Conservation (phyloP, 92 coral and sea anemone genomes). For the Epizoanthus rinbou region DNA sequence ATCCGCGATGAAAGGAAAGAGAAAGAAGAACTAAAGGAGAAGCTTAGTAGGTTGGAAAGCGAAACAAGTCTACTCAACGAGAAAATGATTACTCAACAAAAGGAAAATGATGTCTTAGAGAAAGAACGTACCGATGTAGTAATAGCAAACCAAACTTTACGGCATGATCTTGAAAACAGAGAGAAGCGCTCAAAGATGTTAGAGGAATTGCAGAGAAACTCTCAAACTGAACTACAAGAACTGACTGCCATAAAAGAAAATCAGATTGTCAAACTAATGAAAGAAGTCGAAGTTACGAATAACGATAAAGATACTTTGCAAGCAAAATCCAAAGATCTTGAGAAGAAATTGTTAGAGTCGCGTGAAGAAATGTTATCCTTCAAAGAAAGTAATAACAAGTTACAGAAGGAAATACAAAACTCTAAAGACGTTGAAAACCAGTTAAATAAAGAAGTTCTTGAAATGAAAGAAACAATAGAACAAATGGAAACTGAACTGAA, state of each 20-base stretch:
- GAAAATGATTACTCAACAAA: slow-evolving; percentile 14
- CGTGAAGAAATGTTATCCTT: slow-evolving; percentile 44
- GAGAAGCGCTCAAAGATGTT: slow-evolving; percentile 11
- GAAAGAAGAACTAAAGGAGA: slow-evolving; percentile 61
- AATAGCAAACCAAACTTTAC: slow-evolving; percentile 27
- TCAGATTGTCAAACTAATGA: slow-evolving; percentile 24
- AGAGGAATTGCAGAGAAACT: slow-evolving; percentile 32
- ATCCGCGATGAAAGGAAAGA: slow-evolving; percentile 61
- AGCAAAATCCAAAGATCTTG: slow-evolving; percentile 21
- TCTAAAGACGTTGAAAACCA: slow-evolving; percentile 23
- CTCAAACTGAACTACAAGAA: slow-evolving; percentile 16
- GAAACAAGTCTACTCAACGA: slow-evolving; percentile 31
- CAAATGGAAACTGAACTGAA: slow-evolving; percentile 9
- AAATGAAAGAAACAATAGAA: neutral
- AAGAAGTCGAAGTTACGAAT: neutral
- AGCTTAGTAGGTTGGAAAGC: slow-evolving; percentile 26
- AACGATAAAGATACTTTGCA: neutral
- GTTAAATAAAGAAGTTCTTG: neutral
- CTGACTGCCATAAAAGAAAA: slow-evolving; percentile 17
- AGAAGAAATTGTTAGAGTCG: neutral
- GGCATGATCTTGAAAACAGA: slow-evolving; percentile 38
- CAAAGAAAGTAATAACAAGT: slow-evolving; percentile 59
- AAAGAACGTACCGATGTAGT: slow-evolving; percentile 46
- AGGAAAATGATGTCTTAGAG: slow-evolving; percentile 43
- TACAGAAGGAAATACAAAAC: slow-evolving; percentile 60